Conservation (phyloP, 2,888 invertebrate genomes). For the Acronicta leporina region DNA sequence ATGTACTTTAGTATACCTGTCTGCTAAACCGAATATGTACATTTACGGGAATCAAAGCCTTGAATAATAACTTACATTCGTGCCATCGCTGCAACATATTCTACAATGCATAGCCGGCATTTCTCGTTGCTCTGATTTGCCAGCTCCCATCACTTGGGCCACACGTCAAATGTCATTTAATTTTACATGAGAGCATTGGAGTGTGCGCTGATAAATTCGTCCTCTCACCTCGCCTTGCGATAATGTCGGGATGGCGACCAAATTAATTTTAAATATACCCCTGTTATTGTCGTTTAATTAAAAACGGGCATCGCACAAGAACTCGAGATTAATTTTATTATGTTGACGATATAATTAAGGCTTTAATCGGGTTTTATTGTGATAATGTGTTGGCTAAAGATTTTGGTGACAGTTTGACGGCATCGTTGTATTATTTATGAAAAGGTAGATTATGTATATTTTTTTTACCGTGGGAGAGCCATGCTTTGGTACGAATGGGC, state of each 20-base stretch:
- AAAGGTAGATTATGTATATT: not conserved
- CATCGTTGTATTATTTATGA: not conserved
- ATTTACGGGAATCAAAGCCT: too few species aligned
- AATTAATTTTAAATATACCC: constrained; percentile 82
- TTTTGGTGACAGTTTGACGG: constrained; percentile 20
- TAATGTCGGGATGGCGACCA: constrained; percentile 72
- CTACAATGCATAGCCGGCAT: too few species aligned
- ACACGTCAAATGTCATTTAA: constrained; percentile 80
- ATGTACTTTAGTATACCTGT: too few species aligned
- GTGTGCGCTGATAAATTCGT: constrained; percentile 82
- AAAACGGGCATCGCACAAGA: constrained; percentile 55
- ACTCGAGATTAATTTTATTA: constrained; percentile 53
- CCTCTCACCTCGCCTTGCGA: constrained; percentile 71
- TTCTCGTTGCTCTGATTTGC: too few species aligned
- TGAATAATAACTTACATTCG: too few species aligned
- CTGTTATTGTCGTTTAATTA: constrained; percentile 80
- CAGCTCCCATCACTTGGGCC: constrained; percentile 55
- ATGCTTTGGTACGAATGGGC: too few species aligned
- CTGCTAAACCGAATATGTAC: too few species aligned
- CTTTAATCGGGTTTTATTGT: constrained; percentile 47
- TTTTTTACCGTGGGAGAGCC: too few species aligned
- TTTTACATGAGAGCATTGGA: constrained; percentile 82
- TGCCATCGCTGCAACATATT: too few species aligned
- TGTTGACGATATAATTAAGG: constrained; percentile 45
- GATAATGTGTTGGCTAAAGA: constrained; percentile 23